phyloP scores from a whole-genome alignment of 2,888 invertebrate species.

The Seladonia tumulorum region DNA sequence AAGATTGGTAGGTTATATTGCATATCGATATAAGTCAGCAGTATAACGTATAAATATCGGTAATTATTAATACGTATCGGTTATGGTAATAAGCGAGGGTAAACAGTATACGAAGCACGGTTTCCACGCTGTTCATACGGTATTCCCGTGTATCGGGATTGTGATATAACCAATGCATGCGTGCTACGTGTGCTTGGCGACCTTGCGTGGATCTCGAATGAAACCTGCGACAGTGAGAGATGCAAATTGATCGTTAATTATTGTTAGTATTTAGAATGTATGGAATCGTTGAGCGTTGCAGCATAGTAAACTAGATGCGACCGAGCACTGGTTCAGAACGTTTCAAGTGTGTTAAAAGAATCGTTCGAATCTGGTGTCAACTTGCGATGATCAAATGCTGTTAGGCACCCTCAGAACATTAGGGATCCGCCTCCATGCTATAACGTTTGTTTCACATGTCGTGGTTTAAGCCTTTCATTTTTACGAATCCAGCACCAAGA shows the following conservation, averaged over 20 bases:
- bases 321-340: constrained; percentile 3
- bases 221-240: constrained; percentile 67
- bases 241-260: constrained; percentile 73
- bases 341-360: not conserved
- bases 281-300: constrained; percentile 41
- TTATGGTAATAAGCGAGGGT: not conserved
- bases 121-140: constrained; percentile 5
- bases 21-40: no score
- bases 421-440: no score
- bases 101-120: not conserved
- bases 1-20: not conserved
- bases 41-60: not conserved
- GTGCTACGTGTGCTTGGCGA: constrained; percentile 76
- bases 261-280: constrained; percentile 70
- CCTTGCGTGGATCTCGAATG: constrained; percentile 77
- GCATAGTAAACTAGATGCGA: constrained; percentile 10
- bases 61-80: not conserved
- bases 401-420: no score
- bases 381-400: no score
- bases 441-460: no score
- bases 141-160: constrained; percentile 29
- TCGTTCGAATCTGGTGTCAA: not conserved
- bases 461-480: no score
- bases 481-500: no score
- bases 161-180: constrained; percentile 81